phyloP scores from a whole-genome alignment of 1,140 invertebrate species.

The Platyura marginata region DNA sequence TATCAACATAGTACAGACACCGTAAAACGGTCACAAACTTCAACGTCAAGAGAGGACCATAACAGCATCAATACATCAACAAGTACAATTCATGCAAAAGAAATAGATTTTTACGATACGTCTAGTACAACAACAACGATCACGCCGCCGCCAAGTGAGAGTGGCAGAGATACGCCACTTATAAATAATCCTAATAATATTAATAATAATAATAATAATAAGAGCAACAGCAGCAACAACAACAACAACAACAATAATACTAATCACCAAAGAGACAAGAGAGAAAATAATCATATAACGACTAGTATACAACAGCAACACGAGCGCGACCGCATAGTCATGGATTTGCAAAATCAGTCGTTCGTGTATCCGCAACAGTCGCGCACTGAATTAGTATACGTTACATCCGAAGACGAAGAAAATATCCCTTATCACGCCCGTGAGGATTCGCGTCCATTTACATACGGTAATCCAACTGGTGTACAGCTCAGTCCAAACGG shows the following conservation, averaged over 20 bases:
- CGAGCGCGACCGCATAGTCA: neutral
- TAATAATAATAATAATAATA: neutral
- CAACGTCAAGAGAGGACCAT: neutral
- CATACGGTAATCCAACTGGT: conserved; percentile 37
- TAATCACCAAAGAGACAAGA: neutral
- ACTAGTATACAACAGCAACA: conserved; percentile 2
- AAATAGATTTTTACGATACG: conserved; percentile 4
- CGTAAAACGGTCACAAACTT: neutral
- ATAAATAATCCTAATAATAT: neutral
- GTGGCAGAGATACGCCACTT: conserved; percentile 5
- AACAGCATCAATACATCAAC: neutral
- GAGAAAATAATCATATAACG: neutral
- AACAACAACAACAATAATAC: neutral
- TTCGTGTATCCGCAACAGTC: neutral
- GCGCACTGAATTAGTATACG: neutral
- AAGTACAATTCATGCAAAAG: neutral
- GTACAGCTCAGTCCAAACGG: conserved; percentile 11
- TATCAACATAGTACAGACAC: neutral
- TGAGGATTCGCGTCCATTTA: conserved; percentile 58
- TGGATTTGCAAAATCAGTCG: conserved; percentile 5
- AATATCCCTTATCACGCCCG: conserved; percentile 61
- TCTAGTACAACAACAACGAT: conserved; percentile 5
- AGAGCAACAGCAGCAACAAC: neutral
- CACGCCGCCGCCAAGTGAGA: conserved; percentile 5
- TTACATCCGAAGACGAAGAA: conserved; percentile 3